phyloP scores from a whole-genome alignment of 2,113 vertebrate genomes.

The Eonycteris spelaea region DNA sequence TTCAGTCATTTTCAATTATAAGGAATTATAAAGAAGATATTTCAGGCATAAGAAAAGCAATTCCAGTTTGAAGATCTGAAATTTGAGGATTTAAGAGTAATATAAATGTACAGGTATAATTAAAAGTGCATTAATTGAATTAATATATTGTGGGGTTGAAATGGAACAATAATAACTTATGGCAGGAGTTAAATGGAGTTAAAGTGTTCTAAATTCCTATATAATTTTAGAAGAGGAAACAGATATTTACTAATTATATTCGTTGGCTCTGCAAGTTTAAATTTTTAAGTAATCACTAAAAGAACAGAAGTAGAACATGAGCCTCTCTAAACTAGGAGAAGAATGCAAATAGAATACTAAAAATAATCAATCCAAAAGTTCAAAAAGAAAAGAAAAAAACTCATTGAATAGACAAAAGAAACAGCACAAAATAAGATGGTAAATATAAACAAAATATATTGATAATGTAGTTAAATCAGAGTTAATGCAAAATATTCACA shows the following conservation, averaged over 20 bases:
- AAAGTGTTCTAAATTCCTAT: not conserved
- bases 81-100: not conserved
- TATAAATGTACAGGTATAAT: not conserved
- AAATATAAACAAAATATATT: not conserved
- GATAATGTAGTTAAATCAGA: not conserved
- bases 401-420: not conserved
- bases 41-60: not conserved
- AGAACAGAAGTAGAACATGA: not conserved
- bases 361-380: not conserved
- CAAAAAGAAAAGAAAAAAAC: not conserved
- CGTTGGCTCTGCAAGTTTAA: not conserved
- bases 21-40: not conserved
- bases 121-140: not conserved
- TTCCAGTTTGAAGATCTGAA: not conserved
- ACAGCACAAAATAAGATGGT: not conserved
- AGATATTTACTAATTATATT: not conserved
- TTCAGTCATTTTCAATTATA: not conserved
- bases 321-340: not conserved
- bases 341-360: not conserved
- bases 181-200: not conserved
- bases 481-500: not conserved
- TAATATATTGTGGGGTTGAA: not conserved
- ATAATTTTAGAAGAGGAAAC: not conserved
- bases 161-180: not conserved
- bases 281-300: not conserved